phyloP scores from a whole-genome alignment of 2,888 invertebrate species.

The Tenthredo livida region DNA sequence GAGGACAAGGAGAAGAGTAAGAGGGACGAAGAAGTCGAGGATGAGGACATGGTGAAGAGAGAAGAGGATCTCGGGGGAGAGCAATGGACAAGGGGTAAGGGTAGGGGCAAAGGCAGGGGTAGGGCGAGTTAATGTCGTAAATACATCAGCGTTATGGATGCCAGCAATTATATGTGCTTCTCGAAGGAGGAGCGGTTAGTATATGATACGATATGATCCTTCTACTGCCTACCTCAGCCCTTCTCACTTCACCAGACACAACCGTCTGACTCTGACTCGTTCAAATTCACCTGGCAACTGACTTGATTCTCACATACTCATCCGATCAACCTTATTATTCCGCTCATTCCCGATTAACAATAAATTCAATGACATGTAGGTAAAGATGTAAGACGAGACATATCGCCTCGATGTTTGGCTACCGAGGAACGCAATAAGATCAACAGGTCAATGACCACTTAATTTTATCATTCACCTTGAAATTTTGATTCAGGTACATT shows the following conservation, averaged over 20 bases:
- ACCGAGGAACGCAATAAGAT: neutral
- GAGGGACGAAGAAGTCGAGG: constrained; percentile 63
- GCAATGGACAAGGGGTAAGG: constrained; percentile 69
- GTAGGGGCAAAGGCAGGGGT: constrained; percentile 74
- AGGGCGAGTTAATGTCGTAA: constrained; percentile 78
- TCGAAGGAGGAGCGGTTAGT: constrained; percentile 73
- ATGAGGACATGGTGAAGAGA: constrained; percentile 63
- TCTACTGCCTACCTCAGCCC: constrained; percentile 63
- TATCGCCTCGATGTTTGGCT: neutral
- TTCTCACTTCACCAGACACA: constrained; percentile 62
- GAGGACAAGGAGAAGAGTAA: constrained; percentile 61
- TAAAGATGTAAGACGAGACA: neutral
- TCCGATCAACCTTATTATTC: neutral
- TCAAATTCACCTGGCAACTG: constrained; percentile 64
- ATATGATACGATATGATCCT: constrained; percentile 72
- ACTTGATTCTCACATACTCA: constrained; percentile 72
- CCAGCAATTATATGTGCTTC: constrained; percentile 77
- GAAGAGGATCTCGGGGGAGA: constrained; percentile 75
- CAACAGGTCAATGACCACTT: neutral
- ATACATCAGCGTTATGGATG: constrained; percentile 78
- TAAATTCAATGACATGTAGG: neutral
- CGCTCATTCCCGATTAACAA: neutral
- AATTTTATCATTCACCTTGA: too few relatives aligned
- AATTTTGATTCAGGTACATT: neutral
- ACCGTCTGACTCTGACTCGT: constrained; percentile 10